A percentile compares a stretch with the other conserved stretches of the same genome.
Evolutionary conservation across 2,797 vertebrate species (phyloP).

Genomic region (Pithecia hirsuta): DNA sequence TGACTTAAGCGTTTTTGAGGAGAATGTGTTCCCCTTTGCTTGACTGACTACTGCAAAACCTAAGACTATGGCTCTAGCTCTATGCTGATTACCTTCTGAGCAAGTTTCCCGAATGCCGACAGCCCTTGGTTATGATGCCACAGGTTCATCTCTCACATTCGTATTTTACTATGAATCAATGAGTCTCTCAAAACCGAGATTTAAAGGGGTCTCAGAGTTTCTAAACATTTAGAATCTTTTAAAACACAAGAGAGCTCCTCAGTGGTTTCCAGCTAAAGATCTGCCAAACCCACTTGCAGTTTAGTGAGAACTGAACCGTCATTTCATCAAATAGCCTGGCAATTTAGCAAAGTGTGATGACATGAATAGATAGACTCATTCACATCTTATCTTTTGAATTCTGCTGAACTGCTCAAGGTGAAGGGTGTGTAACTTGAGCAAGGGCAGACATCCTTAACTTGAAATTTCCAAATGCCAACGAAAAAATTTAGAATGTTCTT

Average conservation of each 20-base stretch:
- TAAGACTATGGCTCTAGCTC: background rate
- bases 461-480: slow-evolving; percentile 34
- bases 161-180: background rate
- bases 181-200: background rate
- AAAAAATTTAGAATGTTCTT: slow-evolving; percentile 18
- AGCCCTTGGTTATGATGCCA: background rate
- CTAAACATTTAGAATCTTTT: background rate
- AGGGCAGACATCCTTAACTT: slow-evolving; percentile 43
- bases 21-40: background rate
- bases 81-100: background rate
- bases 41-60: background rate
- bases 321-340: slow-evolving; percentile 2
- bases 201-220: background rate
- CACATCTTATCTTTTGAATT: slow-evolving; percentile 48
- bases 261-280: background rate
- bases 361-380: background rate
- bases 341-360: background rate
- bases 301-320: background rate
- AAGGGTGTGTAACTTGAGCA: slow-evolving; percentile 52
- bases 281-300: background rate
- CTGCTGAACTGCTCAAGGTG: slow-evolving; percentile 37
- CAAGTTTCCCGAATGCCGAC: background rate
- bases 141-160: slow-evolving; percentile 8
- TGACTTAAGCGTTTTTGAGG: background rate
- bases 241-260: background rate